phyloP scores from a whole-genome alignment of 1,140 invertebrate species.

The Drosophila obscura region DNA sequence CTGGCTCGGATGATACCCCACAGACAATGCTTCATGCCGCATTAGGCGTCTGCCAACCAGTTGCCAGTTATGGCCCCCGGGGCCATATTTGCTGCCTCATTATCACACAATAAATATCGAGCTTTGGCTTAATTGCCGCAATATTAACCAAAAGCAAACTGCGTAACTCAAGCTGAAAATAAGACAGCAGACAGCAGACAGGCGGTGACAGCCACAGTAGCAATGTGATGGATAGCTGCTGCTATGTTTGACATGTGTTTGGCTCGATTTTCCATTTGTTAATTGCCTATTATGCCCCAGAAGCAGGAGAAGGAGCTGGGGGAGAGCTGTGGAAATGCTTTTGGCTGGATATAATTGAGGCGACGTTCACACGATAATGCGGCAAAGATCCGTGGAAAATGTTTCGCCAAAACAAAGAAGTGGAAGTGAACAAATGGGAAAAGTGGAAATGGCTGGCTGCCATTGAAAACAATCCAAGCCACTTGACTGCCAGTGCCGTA shows the following conservation, averaged over 20 bases:
- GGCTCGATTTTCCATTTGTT: slow-evolving; percentile 49
- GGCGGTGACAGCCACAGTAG: not conserved
- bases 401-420: slow-evolving; percentile 61
- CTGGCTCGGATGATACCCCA: too few species aligned
- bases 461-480: slow-evolving; percentile 40
- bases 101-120: slow-evolving; percentile 41
- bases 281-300: slow-evolving; percentile 45
- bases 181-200: not conserved
- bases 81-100: slow-evolving; percentile 16
- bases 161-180: slow-evolving; percentile 6
- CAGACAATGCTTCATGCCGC: not conserved
- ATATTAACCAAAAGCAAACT: too few species aligned
- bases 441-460: slow-evolving; percentile 44
- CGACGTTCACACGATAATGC: slow-evolving; percentile 51
- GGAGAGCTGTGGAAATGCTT: slow-evolving; percentile 31
- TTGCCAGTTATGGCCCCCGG: too few species aligned
- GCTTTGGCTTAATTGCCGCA: slow-evolving; percentile 20
- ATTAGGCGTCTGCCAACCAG: too few species aligned
- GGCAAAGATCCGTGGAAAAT: slow-evolving; percentile 43
- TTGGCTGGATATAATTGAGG: slow-evolving; percentile 21
- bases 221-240: slow-evolving; percentile 36
- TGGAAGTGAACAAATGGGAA: slow-evolving; percentile 62
- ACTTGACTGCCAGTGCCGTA: slow-evolving; percentile 24
- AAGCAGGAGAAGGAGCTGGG: not conserved
- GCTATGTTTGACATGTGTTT: slow-evolving; percentile 51